Percentiles rank a stretch among this genome's conserved stretches.
These are phyloP conservation scores for Luehdorfia chinensis DNA, from an alignment of 1,140 invertebrate species.

Conservation along the genomic window DNA sequence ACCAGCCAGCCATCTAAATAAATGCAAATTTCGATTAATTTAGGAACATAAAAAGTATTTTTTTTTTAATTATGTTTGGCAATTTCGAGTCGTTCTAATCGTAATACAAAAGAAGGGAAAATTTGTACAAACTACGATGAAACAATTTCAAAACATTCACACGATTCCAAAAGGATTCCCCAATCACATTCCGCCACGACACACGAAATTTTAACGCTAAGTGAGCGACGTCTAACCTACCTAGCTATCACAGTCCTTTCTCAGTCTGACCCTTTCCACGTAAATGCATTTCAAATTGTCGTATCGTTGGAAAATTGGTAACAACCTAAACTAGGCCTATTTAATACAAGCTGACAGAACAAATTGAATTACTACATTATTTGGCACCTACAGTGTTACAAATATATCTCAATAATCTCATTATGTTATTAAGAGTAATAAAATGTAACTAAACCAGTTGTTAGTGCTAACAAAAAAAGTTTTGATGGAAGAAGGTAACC, in stretches of 20 bases:
- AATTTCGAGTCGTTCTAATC: constrained; percentile 35
- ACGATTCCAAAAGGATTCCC: constrained; percentile 46
- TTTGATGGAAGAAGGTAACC: constrained; percentile 73
- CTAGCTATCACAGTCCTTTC: constrained; percentile 76
- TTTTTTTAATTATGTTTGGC: constrained; percentile 38
- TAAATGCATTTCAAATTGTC: constrained; percentile 72
- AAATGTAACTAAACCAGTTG: constrained; percentile 43
- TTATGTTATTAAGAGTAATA: constrained; percentile 37
- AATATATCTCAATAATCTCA: constrained; percentile 39
- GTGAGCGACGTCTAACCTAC: constrained; percentile 72
- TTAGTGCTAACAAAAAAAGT: constrained; percentile 59
- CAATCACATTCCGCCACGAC: constrained; percentile 44
- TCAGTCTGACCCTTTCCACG: constrained; percentile 73
- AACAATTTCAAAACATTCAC: constrained; percentile 46
- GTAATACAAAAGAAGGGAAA: constrained; percentile 26
- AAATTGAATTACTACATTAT: constrained; percentile 57
- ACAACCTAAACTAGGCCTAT: constrained; percentile 68
- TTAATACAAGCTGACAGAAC: constrained; percentile 56
- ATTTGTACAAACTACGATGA: constrained; percentile 33
- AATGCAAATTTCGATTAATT: constrained; percentile 49
- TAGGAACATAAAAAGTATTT: constrained; percentile 56
- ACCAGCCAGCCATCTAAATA: constrained; percentile 26
- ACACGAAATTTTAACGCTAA: constrained; percentile 68
- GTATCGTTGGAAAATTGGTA: constrained; percentile 70
- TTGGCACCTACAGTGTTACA: constrained; percentile 67